Percentiles rank a stretch among this genome's conserved stretches.
These are phyloP conservation scores for Hybos culiciformis DNA, from an alignment of 2,888 invertebrate species.

Conservation along the genomic window DNA sequence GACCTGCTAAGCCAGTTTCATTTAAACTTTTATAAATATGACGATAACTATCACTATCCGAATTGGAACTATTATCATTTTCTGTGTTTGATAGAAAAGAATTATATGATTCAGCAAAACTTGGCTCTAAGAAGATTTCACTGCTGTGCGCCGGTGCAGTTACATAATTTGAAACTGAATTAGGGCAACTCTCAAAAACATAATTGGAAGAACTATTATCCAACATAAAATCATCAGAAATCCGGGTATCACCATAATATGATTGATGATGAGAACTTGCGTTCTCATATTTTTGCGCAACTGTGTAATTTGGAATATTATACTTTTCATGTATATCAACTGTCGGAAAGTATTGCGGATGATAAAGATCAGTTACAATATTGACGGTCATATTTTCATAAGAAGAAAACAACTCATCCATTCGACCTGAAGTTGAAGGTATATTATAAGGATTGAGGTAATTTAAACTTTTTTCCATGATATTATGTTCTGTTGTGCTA, in stretches of 20 bases:
- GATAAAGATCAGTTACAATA: too few species aligned
- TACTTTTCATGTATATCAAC: too few species aligned
- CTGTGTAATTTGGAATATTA: too few species aligned
- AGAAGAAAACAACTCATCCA: too few species aligned
- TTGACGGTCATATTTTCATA: too few species aligned
- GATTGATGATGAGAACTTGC: background rate
- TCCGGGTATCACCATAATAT: constrained; percentile 1
- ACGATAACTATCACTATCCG: constrained; percentile 7
- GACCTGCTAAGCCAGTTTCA: constrained; percentile 16
- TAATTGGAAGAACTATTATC: background rate
- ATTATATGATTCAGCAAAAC: constrained; percentile 34
- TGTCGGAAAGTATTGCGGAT: too few species aligned
- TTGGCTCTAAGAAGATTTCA: constrained; percentile 16
- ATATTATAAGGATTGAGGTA: too few species aligned
- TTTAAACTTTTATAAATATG: constrained; percentile 15
- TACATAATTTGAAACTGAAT: background rate
- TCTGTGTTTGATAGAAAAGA: constrained; percentile 21
- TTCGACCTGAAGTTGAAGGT: too few species aligned
- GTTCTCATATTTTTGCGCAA: background rate
- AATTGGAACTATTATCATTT: constrained; percentile 10
- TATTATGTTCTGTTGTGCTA: too few species aligned
- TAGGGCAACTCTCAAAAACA: background rate
- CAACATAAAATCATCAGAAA: too few species aligned
- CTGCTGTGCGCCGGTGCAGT: background rate
- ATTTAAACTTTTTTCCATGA: too few species aligned